Base-by-base conservation (phyloP, 1,140 invertebrate species). In the Scaptodrosophila lebanonensis region DNA sequence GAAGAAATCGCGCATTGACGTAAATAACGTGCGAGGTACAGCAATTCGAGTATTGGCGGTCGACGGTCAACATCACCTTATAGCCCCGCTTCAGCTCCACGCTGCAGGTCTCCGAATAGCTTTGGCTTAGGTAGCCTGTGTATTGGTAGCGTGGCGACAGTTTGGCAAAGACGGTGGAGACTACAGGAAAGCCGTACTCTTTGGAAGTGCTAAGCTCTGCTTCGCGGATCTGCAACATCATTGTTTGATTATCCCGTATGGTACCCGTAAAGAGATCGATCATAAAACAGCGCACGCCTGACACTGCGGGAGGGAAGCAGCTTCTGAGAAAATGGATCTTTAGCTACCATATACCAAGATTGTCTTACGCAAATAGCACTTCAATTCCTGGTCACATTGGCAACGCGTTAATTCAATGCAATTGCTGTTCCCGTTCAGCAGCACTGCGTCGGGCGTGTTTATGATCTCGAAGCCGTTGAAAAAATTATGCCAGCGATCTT, bases 101-200 rank as follows among this genome's bases (percentile, higher is more conserved):
- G 3, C 4, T 13, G 9, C 1, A 13, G 6, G 27, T 9, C 9
- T 30, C 17, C 30, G 2, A 4, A 8, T 7, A 25, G 7, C 6
- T 15, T 2, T 12, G 3, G 8, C 22, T 45, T 27, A 85, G 27
- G 5, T 54, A 44, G 2, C 83, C 83, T 5, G 73, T 83, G 18
- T 68, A 85, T 16, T 85, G 83, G 22, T 70, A 29, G 7, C 83
- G 77, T 3, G 83, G 77, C 20, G 73, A 66, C 3, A 85, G 12
- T 42, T 64, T 82, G 4, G 59, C 83, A 20, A 83, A 65, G 1
- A 85, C 27, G n/a, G 70, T 73, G n/a, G 83, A 68, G 1, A 49
- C 59, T 8, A 85, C 66, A 1, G 83, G 83, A 43, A 82, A 83
- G 7, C 67, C 63, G 17, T 49, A 63, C 20, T 83, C 62, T 12